These are phyloP conservation scores for Eurypyga helias DNA, from an alignment of 2,113 vertebrate species.

Conservation along the genomic window DNA sequence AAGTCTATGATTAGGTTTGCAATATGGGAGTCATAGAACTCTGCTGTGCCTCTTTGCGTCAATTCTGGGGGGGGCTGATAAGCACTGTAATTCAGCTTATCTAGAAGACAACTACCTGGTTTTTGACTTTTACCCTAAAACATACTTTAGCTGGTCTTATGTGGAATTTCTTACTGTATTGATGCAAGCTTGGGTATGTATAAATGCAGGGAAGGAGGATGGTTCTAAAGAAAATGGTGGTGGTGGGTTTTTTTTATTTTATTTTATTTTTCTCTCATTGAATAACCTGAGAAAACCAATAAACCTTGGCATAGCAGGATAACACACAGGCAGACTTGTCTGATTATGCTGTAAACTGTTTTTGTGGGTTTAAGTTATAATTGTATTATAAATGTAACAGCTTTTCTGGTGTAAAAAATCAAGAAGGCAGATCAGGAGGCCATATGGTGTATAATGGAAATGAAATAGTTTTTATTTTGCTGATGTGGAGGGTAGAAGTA, in stretches of 20 bases:
- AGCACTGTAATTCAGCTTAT: background rate
- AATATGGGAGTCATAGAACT: background rate
- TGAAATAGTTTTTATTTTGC: constrained; percentile 20
- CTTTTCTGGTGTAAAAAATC: constrained; percentile 35
- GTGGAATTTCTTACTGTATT: background rate
- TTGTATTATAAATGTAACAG: constrained; percentile 16
- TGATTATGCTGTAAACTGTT: background rate
- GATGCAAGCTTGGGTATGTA: background rate
- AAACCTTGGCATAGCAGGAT: constrained; percentile 8
- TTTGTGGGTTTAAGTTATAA: constrained; percentile 19
- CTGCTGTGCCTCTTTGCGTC: background rate
- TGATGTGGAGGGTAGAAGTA: background rate
- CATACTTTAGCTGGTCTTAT: background rate
- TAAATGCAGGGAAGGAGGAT: background rate
- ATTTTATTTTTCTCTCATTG: fast-evolving
- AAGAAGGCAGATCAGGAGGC: constrained; percentile 14
- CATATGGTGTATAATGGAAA: constrained; percentile 5
- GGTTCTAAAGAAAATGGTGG: background rate
- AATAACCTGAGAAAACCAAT: background rate
- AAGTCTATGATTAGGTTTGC: background rate
- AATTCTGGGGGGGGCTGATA: background rate
- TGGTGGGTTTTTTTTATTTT: too few species aligned
- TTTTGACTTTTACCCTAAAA: background rate
- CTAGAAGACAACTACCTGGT: background rate
- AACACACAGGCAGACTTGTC: background rate